Evolutionary conservation across 2,113 vertebrate species (phyloP).

Genomic region (Zapornia atra): DNA sequence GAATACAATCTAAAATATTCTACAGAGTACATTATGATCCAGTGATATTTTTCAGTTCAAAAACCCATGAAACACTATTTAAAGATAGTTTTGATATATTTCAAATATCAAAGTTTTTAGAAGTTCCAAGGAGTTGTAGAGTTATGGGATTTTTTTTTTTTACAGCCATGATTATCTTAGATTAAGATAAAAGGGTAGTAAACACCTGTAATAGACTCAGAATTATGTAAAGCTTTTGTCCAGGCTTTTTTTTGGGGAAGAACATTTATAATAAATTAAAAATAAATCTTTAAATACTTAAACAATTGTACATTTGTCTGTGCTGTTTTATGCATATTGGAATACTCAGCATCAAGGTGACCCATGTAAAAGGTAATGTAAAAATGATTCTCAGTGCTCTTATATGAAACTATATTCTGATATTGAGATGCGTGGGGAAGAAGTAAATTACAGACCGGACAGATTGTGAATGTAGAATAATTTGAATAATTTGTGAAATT

Average conservation of each 20-base stretch:
- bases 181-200: not conserved
- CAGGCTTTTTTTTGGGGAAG: not conserved
- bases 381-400: not conserved
- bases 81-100: not conserved
- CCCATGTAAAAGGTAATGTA: not conserved
- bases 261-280: not conserved
- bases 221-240: not conserved
- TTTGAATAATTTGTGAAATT: not conserved
- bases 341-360: not conserved
- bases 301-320: not conserved
- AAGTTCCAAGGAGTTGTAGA: not conserved
- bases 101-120: not conserved
- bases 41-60: not conserved
- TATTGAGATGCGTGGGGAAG: not conserved
- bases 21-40: not conserved
- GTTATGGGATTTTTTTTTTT: not conserved
- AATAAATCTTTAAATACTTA: not conserved
- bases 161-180: not conserved
- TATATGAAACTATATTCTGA: not conserved
- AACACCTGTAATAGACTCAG: not conserved
- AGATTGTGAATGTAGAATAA: not conserved
- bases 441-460: not conserved
- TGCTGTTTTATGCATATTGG: not conserved
- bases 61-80: not conserved
- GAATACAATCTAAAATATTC: not conserved